A percentile compares a stretch with the other conserved stretches of the same genome.
Conservation (phyloP, 1,140 invertebrate species). For the Phymorhynchus buccinoides region DNA sequence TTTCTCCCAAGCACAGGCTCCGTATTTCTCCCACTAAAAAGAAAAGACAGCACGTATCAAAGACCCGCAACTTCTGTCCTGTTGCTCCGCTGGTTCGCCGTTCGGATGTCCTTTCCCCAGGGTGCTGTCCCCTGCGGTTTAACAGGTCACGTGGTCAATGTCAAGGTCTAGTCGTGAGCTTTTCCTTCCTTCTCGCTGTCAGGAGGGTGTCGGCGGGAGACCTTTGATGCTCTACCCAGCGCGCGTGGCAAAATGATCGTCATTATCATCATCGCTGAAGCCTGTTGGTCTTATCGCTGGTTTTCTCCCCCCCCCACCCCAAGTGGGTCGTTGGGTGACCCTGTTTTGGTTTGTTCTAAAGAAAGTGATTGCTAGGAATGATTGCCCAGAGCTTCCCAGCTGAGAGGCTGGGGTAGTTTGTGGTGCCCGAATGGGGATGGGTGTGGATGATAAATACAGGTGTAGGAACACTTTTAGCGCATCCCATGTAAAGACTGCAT, state of each 20-base stretch:
- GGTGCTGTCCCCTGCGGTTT: not conserved
- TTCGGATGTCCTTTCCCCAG: constrained; percentile 6
- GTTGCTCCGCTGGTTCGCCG: constrained; percentile 12
- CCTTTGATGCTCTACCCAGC: not conserved
- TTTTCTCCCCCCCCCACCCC: too few species aligned
- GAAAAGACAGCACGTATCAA: not conserved
- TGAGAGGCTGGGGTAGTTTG: not conserved
- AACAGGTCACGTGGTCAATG: not conserved
- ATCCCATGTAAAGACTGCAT: too few species aligned
- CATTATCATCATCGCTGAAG: constrained; percentile 3
- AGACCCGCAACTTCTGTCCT: not conserved
- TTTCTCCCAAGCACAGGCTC: not conserved
- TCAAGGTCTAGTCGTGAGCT: constrained; percentile 22
- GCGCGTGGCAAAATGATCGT: not conserved
- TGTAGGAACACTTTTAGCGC: too few species aligned
- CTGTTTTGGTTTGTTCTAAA: not conserved
- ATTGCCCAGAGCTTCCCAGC: not conserved
- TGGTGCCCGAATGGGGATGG: too few species aligned
- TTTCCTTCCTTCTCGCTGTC: not conserved
- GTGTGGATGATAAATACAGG: too few species aligned
- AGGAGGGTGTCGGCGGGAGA: not conserved
- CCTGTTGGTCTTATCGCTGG: not conserved
- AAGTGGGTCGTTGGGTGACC: not conserved
- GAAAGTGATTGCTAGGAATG: not conserved
- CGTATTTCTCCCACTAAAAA: not conserved